A percentile compares a stretch with the other conserved stretches of the same genome.
phyloP scores from a whole-genome alignment of 2,797 vertebrate species.

The Lemur catta region DNA sequence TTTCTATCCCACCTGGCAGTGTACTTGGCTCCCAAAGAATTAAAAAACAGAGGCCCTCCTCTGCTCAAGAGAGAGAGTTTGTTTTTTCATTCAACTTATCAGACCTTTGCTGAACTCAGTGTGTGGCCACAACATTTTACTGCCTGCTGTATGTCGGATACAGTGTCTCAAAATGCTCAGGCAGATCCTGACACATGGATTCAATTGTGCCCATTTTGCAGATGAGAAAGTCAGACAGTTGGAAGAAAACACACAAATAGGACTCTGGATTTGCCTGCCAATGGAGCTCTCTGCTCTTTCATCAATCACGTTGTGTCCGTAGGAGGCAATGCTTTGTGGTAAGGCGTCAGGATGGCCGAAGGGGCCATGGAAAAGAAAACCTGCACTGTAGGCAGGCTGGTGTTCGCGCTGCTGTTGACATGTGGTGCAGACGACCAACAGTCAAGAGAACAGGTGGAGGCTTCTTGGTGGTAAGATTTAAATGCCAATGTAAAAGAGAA shows the following conservation, averaged over 20 bases:
- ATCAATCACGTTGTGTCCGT: background rate
- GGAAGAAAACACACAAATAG: background rate
- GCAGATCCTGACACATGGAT: background rate
- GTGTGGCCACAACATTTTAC: background rate
- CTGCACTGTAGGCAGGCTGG: background rate
- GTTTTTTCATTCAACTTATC: background rate
- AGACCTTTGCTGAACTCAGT: background rate
- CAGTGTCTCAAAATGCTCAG: background rate
- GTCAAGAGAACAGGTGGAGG: background rate
- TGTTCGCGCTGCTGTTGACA: background rate
- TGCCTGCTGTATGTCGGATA: background rate
- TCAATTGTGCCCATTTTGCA: conserved; percentile 33
- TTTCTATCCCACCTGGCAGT: background rate
- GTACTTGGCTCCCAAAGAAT: background rate
- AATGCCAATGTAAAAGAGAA: background rate
- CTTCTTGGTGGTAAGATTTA: background rate
- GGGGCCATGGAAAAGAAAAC: background rate
- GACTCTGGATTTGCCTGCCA: background rate
- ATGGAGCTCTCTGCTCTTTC: background rate
- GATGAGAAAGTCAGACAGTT: background rate
- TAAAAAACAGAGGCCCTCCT: background rate
- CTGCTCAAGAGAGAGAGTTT: background rate
- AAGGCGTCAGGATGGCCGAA: background rate
- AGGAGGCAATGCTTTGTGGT: background rate
- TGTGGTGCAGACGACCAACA: accelerated